Conservation (phyloP, 2,888 invertebrate species). For the Heliconius ethilla region DNA sequence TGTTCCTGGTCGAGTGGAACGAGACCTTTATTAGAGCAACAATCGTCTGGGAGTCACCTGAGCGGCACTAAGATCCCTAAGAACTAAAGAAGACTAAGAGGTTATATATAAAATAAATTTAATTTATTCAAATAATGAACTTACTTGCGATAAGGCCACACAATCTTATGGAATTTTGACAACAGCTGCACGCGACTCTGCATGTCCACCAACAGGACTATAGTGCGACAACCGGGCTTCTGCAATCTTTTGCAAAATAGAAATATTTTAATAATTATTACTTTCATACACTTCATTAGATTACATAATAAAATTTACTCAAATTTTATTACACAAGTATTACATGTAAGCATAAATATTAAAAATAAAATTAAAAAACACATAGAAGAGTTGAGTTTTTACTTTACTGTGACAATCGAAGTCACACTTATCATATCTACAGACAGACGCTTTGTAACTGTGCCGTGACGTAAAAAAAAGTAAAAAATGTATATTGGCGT, state of each 20-base stretch:
- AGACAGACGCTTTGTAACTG: background rate
- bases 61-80: too few species aligned
- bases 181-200: slow-evolving; percentile 93
- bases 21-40: too few species aligned
- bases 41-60: too few species aligned
- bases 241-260: slow-evolving; percentile 82
- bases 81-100: too few species aligned
- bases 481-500: too few species aligned
- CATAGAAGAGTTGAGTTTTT: too few species aligned
- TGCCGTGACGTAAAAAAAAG: too few species aligned
- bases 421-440: background rate
- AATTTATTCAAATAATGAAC: slow-evolving; percentile 49
- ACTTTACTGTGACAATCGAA: too few species aligned
- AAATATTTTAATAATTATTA: background rate
- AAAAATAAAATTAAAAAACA: too few species aligned
- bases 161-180: slow-evolving; percentile 94
- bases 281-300: background rate
- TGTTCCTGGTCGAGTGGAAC: slow-evolving; percentile 85
- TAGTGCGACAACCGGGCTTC: slow-evolving; percentile 97
- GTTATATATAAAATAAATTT: too few species aligned
- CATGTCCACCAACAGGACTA: slow-evolving; percentile 94
- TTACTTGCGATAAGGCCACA: slow-evolving; percentile 98
- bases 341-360: background rate
- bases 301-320: background rate
- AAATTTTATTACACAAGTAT: background rate